A percentile compares a stretch with the other conserved stretches of the same genome.
Conservation (phyloP, 2,113 vertebrate species). For the Desmodus rotundus region DNA sequence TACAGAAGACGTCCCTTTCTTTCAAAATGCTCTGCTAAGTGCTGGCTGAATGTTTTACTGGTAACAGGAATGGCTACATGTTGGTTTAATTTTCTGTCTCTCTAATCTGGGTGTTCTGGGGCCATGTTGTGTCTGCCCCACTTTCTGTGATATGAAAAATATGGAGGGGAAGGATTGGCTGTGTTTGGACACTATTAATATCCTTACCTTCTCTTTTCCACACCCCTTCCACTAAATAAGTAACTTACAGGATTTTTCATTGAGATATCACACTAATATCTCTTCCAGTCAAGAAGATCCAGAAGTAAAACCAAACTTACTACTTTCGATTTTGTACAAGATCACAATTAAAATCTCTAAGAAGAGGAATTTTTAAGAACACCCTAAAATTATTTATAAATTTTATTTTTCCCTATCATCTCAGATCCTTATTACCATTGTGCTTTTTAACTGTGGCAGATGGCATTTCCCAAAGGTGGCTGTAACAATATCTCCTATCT, state of each 20-base stretch:
- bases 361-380: background rate
- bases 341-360: constrained; percentile 25
- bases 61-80: background rate
- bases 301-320: constrained; percentile 17
- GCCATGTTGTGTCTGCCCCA: background rate
- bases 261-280: background rate
- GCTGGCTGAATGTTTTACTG: background rate
- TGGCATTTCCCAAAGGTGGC: background rate
- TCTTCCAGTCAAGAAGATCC: background rate
- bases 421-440: background rate
- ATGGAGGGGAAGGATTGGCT: background rate
- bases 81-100: background rate
- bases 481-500: background rate
- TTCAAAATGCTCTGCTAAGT: background rate
- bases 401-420: background rate
- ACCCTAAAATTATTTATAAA: constrained; percentile 14
- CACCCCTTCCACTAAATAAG: background rate
- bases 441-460: background rate
- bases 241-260: background rate
- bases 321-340: background rate
- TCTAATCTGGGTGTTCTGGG: background rate
- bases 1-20: background rate
- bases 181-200: background rate
- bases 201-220: background rate
- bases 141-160: background rate